Evolutionary conservation across 2,113 vertebrate genomes (phyloP), one percentile per base, ranked within the genome.

Genomic region (Gulo gulo): DNA sequence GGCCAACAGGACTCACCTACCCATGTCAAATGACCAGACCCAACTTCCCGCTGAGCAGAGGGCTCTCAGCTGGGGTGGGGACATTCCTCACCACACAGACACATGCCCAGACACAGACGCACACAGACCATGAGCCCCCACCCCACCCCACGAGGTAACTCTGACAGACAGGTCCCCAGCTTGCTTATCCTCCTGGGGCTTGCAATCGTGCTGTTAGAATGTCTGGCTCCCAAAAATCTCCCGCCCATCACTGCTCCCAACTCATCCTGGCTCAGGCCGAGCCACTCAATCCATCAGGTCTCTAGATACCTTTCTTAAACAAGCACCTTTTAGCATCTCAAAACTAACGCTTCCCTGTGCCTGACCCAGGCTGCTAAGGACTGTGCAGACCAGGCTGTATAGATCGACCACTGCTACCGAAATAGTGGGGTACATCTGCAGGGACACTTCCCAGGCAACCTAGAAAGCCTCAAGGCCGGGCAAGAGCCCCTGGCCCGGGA

Each of bases 71-170:
- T 34, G 21, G 71, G 55, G 42, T 1, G 8, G 39, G 39, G 34
- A 15, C 34, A 2, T 20, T 92, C 42, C 59, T 31, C 2, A 12
- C 81, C 81, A 79, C 26, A 69, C 6, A 88, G 55, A 65, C 59
- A 34, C 11, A 23, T 14, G 31, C 80, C 59, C 61, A 65, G 59
- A 57, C 52, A 90, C 36, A 94, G 63, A 95, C 39, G 76, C 59
- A 45, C 0, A 2, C 0, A 57, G 79, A 65, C 50, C 2, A 20
- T 2, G 71, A 81, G 24, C 42, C 84, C 26, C 42, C 11, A 5
- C 8, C 45, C 8, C 52, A 74, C 76, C 29, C 50, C 12, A 34
- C 13, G 18, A 50, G 10, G 79, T 2, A 36, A 84, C 45, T n/a
- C 52, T 36, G 92, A 36, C 61, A 90, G 67, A 36, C n/a, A n/a